phyloP scores from a whole-genome alignment of 1,140 invertebrate species.

The Anastrepha obliqua region DNA sequence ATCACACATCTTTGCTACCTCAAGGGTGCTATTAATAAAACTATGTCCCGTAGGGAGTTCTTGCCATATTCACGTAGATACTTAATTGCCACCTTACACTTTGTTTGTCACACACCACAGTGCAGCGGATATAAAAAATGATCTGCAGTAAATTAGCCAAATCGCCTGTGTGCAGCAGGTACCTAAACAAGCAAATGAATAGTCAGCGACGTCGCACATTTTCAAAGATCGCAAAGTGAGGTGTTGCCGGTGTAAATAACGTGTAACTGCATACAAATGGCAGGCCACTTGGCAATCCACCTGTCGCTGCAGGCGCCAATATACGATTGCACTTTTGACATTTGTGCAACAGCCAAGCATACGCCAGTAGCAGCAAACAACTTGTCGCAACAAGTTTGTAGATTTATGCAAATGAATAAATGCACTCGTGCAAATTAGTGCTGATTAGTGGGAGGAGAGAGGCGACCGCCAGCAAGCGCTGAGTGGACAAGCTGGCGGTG shows the following conservation, averaged over 20 bases:
- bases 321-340: slow-evolving; percentile 34
- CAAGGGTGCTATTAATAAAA: no score
- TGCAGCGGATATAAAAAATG: background rate
- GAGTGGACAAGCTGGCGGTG: background rate
- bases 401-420: slow-evolving; percentile 41
- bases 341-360: background rate
- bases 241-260: background rate
- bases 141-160: background rate
- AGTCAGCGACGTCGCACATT: background rate
- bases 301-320: background rate
- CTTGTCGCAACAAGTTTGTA: slow-evolving; percentile 39
- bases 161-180: background rate
- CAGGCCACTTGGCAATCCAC: background rate
- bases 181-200: background rate
- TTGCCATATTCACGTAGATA: background rate
- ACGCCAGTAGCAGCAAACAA: slow-evolving; percentile 6
- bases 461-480: background rate
- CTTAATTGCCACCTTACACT: background rate
- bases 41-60: background rate
- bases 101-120: background rate
- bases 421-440: slow-evolving; percentile 14
- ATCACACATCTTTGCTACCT: no score
- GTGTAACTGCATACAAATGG: background rate
- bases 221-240: background rate
- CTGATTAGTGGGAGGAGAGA: slow-evolving; percentile 8